Base-by-base conservation (phyloP, 2,888 invertebrate species). In the Epistrophe grossulariae region DNA sequence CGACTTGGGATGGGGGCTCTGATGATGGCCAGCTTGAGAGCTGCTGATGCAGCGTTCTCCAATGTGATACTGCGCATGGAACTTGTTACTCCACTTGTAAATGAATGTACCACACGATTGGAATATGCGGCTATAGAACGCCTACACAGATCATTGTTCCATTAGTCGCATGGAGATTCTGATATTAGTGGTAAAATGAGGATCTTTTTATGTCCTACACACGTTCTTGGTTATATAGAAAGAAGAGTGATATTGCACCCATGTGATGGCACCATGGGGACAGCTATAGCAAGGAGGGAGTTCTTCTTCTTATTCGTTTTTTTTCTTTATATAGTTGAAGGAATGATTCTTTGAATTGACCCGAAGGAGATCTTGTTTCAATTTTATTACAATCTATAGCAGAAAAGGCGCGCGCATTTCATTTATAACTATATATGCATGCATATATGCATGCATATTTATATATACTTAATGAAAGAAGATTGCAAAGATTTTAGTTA, bases 11-110 rank as follows among this genome's bases (percentile, higher is more conserved):
- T 74, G 55, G 48, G 79, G 70, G 31, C 31, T n/a, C 28, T 10
- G 15, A 40, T 55, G 57, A 73, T 78, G 62, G 72, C 74, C 77
- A 64, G 57, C 35, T 24, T n/a, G 4, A 40, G 15, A 48, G 35
- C 24, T 24, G 24, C 24, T 24, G 24, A 24, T 24, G 24, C 24
- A 55, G 35, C 28, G 4, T 7, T 7, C 38, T 40, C 24, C 10
- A 40, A 50, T 57, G 35, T 40, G 66, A 24, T 24, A 3, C 68
- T 50, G n/a, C n/a, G n/a, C n/a, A n/a, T n/a, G 71, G 71, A 78
- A 87, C 87, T 87, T 83, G 87, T 87, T 87, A 83, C 87, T 87
- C 83, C 87, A 87, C 83, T 87, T 87, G 83, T 87, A 87, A 87
- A 87, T 72, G 87, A 87, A 83, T 83, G 87, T 82, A 79, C 83